These are phyloP conservation scores for Imbricaverruca yamaguchii DNA, from an alignment of 2,888 invertebrate genomes.

Conservation along the genomic window DNA sequence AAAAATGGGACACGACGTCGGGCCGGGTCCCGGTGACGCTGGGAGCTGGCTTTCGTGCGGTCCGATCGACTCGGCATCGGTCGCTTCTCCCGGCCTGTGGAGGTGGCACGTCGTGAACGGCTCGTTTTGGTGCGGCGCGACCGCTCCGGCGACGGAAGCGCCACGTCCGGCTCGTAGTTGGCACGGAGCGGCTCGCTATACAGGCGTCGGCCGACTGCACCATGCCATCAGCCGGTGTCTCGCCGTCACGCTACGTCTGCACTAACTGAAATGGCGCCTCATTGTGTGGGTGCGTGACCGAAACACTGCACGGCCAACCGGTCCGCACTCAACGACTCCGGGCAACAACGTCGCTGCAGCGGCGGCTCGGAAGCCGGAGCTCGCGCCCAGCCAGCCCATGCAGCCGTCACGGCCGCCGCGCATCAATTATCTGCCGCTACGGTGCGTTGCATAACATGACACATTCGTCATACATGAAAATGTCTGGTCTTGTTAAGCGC, in stretches of 20 bases:
- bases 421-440: too few relatives aligned
- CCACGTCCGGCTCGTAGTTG: neutral
- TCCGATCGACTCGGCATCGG: neutral
- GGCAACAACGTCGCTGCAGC: neutral
- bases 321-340: too few relatives aligned
- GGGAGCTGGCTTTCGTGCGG: neutral
- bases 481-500: too few relatives aligned
- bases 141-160: neutral
- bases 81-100: neutral
- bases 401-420: too few relatives aligned
- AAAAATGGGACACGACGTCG: neutral
- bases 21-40: neutral
- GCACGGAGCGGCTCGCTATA: neutral
- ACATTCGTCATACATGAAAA: too few relatives aligned
- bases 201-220: neutral
- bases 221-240: neutral
- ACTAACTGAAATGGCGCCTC: slow-evolving; percentile 5
- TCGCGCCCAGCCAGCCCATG: too few relatives aligned
- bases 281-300: neutral
- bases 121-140: neutral
- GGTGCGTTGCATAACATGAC: too few relatives aligned
- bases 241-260: neutral
- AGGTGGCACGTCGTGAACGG: neutral
- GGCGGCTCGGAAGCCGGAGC: too few relatives aligned
- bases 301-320: too few relatives aligned